phyloP scores from a whole-genome alignment of 2,888 invertebrate species.

The Acleris holmiana region DNA sequence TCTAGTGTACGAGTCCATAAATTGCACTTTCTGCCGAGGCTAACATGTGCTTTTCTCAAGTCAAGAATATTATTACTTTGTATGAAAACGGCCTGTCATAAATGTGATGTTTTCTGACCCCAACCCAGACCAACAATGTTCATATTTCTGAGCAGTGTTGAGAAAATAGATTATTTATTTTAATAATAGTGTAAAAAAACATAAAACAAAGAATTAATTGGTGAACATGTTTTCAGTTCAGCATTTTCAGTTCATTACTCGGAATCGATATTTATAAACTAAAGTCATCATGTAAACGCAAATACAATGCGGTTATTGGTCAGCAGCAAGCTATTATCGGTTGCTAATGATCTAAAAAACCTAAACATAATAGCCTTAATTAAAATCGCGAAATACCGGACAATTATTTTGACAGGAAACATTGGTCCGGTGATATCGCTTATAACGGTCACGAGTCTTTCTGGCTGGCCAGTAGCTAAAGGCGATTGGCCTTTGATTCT shows the following conservation, averaged over 20 bases:
- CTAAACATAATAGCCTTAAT: conserved; percentile 26
- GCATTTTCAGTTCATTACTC: background rate
- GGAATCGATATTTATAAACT: background rate
- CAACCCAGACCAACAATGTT: too few relatives aligned
- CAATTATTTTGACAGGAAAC: conserved; percentile 38
- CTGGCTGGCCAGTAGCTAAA: conserved; percentile 21
- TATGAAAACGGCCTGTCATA: too few relatives aligned
- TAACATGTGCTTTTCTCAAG: too few relatives aligned
- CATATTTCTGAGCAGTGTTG: too few relatives aligned
- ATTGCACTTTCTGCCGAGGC: too few relatives aligned
- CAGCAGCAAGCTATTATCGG: conserved; percentile 27
- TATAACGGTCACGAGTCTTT: conserved; percentile 34
- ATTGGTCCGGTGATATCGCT: conserved; percentile 30
- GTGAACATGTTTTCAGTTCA: too few relatives aligned
- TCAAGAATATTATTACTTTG: too few relatives aligned
- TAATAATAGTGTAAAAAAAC: too few relatives aligned
- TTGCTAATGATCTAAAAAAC: conserved; percentile 31
- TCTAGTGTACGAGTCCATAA: too few relatives aligned
- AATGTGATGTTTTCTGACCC: too few relatives aligned
- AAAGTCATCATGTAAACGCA: background rate
- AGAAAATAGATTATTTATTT: too few relatives aligned
- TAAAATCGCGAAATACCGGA: conserved; percentile 17
- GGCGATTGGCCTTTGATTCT: conserved; percentile 10
- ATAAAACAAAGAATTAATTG: too few relatives aligned
- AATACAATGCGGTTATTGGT: conserved; percentile 17